These are phyloP conservation scores for Neelides sp. DNA, from an alignment of 1,140 invertebrate genomes.

Conservation along the genomic window DNA sequence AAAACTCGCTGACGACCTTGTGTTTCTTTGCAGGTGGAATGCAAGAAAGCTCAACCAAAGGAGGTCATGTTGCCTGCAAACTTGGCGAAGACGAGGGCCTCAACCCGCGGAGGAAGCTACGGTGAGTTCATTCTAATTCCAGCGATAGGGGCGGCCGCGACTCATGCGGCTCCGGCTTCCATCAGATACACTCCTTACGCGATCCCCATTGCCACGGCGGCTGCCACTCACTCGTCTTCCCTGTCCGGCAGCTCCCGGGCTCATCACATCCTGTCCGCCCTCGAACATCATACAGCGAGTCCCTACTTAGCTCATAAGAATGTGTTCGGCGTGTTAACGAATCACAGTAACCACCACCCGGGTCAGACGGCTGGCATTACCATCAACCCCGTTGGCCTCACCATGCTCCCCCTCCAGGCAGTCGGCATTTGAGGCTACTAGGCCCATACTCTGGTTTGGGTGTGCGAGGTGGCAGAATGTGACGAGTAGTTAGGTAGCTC, in stretches of 20 bases:
- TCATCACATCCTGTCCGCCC: slow-evolving; percentile 29
- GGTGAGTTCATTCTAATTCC: slow-evolving; percentile 80
- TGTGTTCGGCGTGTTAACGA: slow-evolving; percentile 35
- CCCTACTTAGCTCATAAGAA: slow-evolving; percentile 33
- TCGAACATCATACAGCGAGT: slow-evolving; percentile 17
- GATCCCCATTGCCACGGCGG: slow-evolving; percentile 40
- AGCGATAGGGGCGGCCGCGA: slow-evolving; percentile 33
- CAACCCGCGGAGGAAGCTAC: slow-evolving; percentile 72
- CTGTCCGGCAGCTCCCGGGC: slow-evolving; percentile 37
- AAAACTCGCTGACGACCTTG: too few relatives aligned
- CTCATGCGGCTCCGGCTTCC: slow-evolving; percentile 35
- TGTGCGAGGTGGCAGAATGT: too few relatives aligned
- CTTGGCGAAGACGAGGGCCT: slow-evolving; percentile 80
- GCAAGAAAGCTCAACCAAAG: slow-evolving; percentile 98
- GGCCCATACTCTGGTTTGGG: too few relatives aligned
- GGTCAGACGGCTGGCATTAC: slow-evolving; percentile 26
- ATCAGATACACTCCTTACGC: slow-evolving; percentile 49
- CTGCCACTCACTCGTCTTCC: slow-evolving; percentile 37
- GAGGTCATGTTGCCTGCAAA: slow-evolving; percentile 96
- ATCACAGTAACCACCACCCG: slow-evolving; percentile 30
- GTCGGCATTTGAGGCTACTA: slow-evolving; percentile 28
- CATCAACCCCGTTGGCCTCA: slow-evolving; percentile 30
- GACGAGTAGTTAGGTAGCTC: too few relatives aligned
- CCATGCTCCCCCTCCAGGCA: slow-evolving; percentile 30
- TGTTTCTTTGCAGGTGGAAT: slow-evolving; percentile 74